Conservation (phyloP, 2,797 vertebrate genomes). For the Heterohyrax brucei region DNA sequence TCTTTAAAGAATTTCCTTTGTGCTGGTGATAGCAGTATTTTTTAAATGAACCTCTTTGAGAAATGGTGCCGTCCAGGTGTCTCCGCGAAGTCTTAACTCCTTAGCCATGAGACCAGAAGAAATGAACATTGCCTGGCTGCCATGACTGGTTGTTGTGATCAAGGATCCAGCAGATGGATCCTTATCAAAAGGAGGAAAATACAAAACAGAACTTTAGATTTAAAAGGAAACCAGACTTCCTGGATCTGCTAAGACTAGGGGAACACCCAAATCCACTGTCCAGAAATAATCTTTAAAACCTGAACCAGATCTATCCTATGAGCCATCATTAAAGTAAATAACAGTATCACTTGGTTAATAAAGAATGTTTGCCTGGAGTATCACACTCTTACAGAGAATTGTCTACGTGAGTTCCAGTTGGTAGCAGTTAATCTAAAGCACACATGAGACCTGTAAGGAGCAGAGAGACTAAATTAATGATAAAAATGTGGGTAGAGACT, state of each 20-base stretch:
- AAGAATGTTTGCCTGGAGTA: not conserved
- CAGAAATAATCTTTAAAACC: not conserved
- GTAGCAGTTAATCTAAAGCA: not conserved
- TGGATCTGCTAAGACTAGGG: too few relatives aligned
- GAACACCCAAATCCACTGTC: too few relatives aligned
- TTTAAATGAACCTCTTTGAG: not conserved
- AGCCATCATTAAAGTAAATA: not conserved
- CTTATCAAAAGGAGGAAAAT: too few relatives aligned
- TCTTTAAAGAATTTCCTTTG: constrained; percentile 22
- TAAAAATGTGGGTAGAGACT: not conserved
- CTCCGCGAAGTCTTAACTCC: too few relatives aligned
- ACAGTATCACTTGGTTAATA: not conserved
- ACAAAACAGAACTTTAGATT: too few relatives aligned
- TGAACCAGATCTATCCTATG: not conserved
- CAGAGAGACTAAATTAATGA: not conserved
- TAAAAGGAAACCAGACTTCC: too few relatives aligned
- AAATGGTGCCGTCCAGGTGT: too few relatives aligned
- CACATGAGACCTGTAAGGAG: not conserved
- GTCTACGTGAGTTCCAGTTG: not conserved
- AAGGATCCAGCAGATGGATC: too few relatives aligned
- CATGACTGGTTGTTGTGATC: too few relatives aligned
- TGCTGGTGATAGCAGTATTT: not conserved
- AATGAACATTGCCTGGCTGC: too few relatives aligned
- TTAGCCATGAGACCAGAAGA: too few relatives aligned
- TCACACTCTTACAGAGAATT: too few relatives aligned